Base-by-base conservation (phyloP, 2,113 vertebrate genomes). In the Prionailurus bengalensis region DNA sequence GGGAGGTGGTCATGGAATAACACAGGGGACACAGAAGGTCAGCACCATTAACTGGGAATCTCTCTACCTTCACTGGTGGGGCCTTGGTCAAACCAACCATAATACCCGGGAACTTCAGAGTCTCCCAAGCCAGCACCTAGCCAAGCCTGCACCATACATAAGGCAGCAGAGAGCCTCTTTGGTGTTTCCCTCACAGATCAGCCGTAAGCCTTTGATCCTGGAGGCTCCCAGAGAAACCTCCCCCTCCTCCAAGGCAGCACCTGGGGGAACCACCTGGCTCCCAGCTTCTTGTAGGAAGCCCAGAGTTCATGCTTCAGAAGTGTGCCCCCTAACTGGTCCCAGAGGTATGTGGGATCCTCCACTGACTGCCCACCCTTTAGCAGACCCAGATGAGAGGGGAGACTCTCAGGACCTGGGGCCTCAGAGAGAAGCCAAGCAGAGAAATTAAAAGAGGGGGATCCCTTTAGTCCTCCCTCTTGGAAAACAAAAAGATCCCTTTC, bases 401-500 rank as follows among this genome's bases (percentile, higher is more conserved):
- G 55, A 48, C 48, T 27, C 45, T 1, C 1, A 55, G 36, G 39
- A 86, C 39, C 48, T 66, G 33, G 79, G 65, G 76, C 33, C 53
- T 81, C 29, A 7, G 23, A 79, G 61, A 82, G 58, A 90, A 51
- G 31, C 31, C 21, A 76, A 71, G 31, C 16, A 63, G 86, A 55
- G 96, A 96, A 95, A 92, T 25, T 74, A 76, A 70, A 89, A 85
- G 9, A 82, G 16, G 31, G 53, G 21, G 19, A 31, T 74, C 51
- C 23, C 48, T 65, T 88, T 86, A 74, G 33, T 96, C 58, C 39
- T 73, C 36, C 70, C 1, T 31, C 21, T 65, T 42, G 19, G 63
- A 80, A 94, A 96, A 96, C 39, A 97, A 90, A 95, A 86, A 95
- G 51, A 96, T 90, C 87, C 68, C 74, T 98, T 87, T 82, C 74